Base-by-base conservation (phyloP, 2,888 invertebrate species). In the Andrena praecox region DNA sequence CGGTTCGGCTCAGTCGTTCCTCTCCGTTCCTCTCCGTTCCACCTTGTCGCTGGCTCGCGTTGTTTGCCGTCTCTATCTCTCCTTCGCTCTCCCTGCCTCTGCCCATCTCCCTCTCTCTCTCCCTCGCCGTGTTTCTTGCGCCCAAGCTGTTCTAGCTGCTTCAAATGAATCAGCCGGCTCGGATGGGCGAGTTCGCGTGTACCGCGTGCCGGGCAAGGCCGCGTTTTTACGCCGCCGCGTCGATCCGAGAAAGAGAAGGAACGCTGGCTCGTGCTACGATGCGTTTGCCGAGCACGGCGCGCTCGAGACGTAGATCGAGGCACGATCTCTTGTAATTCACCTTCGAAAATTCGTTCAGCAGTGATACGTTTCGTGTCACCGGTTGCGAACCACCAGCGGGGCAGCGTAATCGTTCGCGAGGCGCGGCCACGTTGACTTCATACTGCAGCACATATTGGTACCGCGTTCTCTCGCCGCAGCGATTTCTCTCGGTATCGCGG, bases 131-230 rank as follows among this genome's bases (percentile, higher is more conserved):
- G 33, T n/a, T 67, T 10, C 33, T 63, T 62, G 56, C 56, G 27
- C 8, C 29, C 35, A 24, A 35, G 59, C 72, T 54, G 78, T 66
- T 79, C 80, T 71, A 78, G 69, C 79, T 78, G 70, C 77, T 82
- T 77, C 78, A 82, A 86, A 80, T 85, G 86, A 82, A 78, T 85
- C 82, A 82, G 67, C 80, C 74, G 67, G 77, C 79, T 79, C 71
- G 73, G 85, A 89, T 87, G 85, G 81, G 84, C 82, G 82, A 87
- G 89, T 84, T 84, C 87, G 89, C 87, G 82, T 88, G 87, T 89
- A 89, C 85, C 86, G 90, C 90, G 87, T 90, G 87, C 90, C 90
- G 74, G 80, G 85, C 90, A 90, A 90, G 90, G 90, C 86, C 90
- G 89, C 81, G 88, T 88, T 90, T 89, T 89, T 89, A 89, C 86